phyloP scores from a whole-genome alignment of 2,797 vertebrate genomes.

The Harpagifer antarcticus region DNA sequence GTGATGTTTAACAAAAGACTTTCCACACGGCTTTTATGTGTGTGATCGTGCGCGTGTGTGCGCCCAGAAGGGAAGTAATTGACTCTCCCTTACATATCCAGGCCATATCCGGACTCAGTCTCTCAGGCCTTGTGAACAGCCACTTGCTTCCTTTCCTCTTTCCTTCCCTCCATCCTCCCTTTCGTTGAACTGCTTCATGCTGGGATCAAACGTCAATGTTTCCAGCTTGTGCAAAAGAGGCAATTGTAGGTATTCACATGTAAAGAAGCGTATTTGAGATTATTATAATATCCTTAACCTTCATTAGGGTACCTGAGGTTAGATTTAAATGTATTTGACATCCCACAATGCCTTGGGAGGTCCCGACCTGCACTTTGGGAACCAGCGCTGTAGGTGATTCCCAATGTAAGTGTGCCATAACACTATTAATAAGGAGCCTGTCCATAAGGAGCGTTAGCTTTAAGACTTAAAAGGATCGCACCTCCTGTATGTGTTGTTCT shows the following conservation, averaged over 20 bases:
- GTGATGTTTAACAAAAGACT: conserved; percentile 73
- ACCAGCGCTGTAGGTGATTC: conserved; percentile 15
- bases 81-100: conserved; percentile 78
- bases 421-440: conserved; percentile 23
- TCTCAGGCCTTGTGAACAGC: conserved; percentile 75
- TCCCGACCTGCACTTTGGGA: conserved; percentile 19
- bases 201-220: conserved; percentile 6
- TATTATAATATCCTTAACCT: background rate
- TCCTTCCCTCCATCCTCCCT: conserved; percentile 28
- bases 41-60: conserved; percentile 17
- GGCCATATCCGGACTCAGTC: conserved; percentile 80
- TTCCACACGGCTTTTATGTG: conserved; percentile 62
- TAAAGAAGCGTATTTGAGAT: background rate
- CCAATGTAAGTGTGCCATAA: conserved; percentile 8
- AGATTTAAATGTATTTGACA: no score
- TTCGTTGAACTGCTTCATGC: background rate
- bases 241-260: background rate
- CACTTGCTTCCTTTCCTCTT: conserved; percentile 55
- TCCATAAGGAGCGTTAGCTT: conserved; percentile 44
- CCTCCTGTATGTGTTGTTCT: conserved; percentile 25
- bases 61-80: conserved; percentile 73
- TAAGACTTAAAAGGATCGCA: conserved; percentile 35
- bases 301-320: no score
- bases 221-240: background rate
- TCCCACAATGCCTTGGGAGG: conserved; percentile 25